Evolutionary conservation across 2,888 invertebrate genomes (phyloP).

Genomic region (Latrodectus elegans): DNA sequence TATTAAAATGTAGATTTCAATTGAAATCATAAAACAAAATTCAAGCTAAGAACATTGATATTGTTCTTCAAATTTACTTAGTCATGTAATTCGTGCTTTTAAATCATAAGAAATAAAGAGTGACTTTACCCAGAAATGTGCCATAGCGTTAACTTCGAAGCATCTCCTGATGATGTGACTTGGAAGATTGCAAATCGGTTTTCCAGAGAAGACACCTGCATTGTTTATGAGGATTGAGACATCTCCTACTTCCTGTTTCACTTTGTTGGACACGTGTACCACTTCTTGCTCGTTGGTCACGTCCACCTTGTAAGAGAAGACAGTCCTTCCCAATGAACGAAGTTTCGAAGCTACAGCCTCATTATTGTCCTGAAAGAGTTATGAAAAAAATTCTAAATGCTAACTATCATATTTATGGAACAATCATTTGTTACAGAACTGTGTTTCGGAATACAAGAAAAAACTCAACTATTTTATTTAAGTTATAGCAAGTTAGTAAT

Average conservation of each 20-base stretch:
- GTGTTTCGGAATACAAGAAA: no score
- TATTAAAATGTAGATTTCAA: no score
- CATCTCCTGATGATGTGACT: constrained; percentile 82
- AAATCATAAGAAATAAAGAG: not conserved
- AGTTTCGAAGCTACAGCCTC: constrained; percentile 68
- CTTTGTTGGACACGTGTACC: constrained; percentile 79
- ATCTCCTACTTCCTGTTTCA: constrained; percentile 82
- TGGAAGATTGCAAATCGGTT: constrained; percentile 81
- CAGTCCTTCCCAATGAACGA: constrained; percentile 71
- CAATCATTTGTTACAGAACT: no score
- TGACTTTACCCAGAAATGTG: constrained; percentile 85
- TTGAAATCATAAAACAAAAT: no score
- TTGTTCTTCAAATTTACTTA: no score
- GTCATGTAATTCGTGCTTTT: no score
- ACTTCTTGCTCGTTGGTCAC: constrained; percentile 84
- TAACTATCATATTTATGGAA: no score
- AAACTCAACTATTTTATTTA: no score
- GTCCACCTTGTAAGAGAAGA: constrained; percentile 81
- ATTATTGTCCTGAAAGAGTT: constrained; percentile 51
- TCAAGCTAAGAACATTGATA: no score
- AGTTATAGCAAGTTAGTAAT: no score
- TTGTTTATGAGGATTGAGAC: constrained; percentile 88
- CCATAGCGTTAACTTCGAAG: constrained; percentile 85
- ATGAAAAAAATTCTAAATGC: no score
- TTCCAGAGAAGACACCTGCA: constrained; percentile 90